Evolutionary conservation across 2,888 invertebrate species (phyloP).

Genomic region (Polyommatus iphigenia): DNA sequence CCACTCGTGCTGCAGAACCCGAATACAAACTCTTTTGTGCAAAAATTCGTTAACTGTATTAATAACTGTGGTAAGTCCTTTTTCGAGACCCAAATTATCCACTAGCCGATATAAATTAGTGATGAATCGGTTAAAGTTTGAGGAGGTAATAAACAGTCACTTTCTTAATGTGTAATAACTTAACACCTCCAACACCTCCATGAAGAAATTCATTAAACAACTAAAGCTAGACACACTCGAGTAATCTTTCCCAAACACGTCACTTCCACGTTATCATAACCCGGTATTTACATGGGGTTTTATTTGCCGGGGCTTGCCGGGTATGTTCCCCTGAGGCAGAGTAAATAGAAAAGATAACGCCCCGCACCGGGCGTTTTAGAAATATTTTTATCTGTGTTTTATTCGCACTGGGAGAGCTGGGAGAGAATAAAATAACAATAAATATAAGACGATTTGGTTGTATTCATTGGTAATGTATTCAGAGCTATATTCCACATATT

Average conservation of each 20-base stretch:
- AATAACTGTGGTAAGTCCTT: too few species aligned
- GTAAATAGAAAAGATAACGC: slow-evolving; percentile 17
- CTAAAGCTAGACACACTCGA: background rate
- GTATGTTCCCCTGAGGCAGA: background rate
- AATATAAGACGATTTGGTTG: background rate
- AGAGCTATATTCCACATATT: too few species aligned
- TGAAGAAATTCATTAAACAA: slow-evolving; percentile 6
- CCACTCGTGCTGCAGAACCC: too few species aligned
- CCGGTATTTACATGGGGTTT: slow-evolving; percentile 4
- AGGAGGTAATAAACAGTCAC: too few species aligned
- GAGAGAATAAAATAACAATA: background rate
- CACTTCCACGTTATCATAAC: slow-evolving; percentile 9
- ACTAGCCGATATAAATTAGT: too few species aligned
- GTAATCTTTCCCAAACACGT: slow-evolving; percentile 10
- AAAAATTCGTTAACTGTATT: too few species aligned
- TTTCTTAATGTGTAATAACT: background rate
- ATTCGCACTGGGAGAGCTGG: background rate
- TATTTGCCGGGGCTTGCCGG: slow-evolving; percentile 13
- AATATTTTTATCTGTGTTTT: background rate
- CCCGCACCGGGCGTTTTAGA: background rate
- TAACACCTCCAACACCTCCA: background rate
- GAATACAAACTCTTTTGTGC: too few species aligned
- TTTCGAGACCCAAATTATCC: too few species aligned
- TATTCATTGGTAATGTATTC: background rate
- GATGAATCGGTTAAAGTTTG: too few species aligned